Conservation (phyloP, 2,888 invertebrate species). For the Diadegma fenestrale region DNA sequence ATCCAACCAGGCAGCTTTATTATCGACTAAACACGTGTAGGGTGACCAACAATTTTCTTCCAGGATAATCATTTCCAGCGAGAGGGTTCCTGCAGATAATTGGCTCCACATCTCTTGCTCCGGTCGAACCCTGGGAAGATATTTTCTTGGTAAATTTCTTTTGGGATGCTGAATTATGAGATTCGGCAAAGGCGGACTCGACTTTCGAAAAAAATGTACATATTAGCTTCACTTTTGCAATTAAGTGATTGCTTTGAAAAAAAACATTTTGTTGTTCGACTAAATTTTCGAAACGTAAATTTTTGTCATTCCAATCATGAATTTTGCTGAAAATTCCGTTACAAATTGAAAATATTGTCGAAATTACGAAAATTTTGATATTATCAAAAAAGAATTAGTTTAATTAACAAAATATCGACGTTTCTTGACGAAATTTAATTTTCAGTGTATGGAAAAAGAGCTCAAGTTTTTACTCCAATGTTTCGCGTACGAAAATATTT, state of each 20-base stretch:
- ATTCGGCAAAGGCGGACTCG: neutral
- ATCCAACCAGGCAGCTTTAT: conserved; percentile 13
- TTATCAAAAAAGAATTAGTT: too few species aligned
- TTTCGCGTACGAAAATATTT: neutral
- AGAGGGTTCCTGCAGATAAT: conserved; percentile 44
- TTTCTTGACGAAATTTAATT: too few species aligned
- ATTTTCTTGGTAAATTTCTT: conserved; percentile 25
- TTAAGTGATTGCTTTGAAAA: neutral
- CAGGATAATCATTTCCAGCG: conserved; percentile 11
- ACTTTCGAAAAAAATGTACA: neutral
- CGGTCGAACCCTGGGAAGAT: conserved; percentile 1
- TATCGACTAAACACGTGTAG: conserved; percentile 40
- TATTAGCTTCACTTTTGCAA: neutral
- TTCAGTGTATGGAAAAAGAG: too few species aligned
- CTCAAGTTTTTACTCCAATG: neutral
- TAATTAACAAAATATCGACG: too few species aligned
- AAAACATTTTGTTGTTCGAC: too few species aligned
- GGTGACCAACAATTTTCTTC: conserved; percentile 26
- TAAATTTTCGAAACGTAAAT: too few species aligned
- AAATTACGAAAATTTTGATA: too few species aligned
- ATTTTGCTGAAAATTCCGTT: too few species aligned
- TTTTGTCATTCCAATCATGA: too few species aligned
- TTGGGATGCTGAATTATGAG: neutral
- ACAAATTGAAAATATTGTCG: too few species aligned
- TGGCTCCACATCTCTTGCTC: conserved; percentile 38